These are phyloP conservation scores for Lasioglossum lativentre DNA, from an alignment of 2,888 invertebrate genomes.

Conservation along the genomic window DNA sequence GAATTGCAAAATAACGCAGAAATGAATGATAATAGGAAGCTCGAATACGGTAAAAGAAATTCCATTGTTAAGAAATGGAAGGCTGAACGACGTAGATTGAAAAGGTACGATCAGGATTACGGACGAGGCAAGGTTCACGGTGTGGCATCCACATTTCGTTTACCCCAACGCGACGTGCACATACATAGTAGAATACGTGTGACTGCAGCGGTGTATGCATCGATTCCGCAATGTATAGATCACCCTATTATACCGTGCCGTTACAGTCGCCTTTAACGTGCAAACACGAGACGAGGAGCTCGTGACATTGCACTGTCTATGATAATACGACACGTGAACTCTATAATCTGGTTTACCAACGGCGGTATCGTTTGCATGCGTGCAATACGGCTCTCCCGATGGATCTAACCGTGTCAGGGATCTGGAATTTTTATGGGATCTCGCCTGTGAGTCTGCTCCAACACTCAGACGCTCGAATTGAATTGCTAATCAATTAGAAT, in stretches of 20 bases:
- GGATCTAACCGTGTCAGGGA: constrained; percentile 58
- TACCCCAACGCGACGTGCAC: constrained; percentile 32
- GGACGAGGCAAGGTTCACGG: constrained; percentile 44
- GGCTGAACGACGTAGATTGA: constrained; percentile 42
- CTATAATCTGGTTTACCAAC: constrained; percentile 66
- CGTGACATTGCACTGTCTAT: constrained; percentile 75
- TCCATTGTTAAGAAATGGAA: constrained; percentile 24
- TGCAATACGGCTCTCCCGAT: constrained; percentile 39
- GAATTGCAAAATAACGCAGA: neutral
- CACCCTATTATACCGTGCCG: constrained; percentile 65
- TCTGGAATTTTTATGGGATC: constrained; percentile 60
- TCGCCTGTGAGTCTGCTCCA: constrained; percentile 9
- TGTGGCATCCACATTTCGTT: constrained; percentile 42
- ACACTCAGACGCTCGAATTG: constrained; percentile 36
- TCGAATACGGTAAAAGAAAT: neutral
- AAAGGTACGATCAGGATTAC: constrained; percentile 57
- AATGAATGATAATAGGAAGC: neutral
- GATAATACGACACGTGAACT: constrained; percentile 74
- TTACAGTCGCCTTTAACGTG: constrained; percentile 63
- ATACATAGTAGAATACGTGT: constrained; percentile 42
- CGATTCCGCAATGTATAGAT: constrained; percentile 65
- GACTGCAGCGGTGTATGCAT: constrained; percentile 41
- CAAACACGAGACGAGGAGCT: constrained; percentile 67
- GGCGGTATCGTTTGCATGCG: constrained; percentile 47
- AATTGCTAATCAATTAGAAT: constrained; percentile 42